phyloP scores from a whole-genome alignment of 2,797 vertebrate genomes.

The Bradypodion ventrale region DNA sequence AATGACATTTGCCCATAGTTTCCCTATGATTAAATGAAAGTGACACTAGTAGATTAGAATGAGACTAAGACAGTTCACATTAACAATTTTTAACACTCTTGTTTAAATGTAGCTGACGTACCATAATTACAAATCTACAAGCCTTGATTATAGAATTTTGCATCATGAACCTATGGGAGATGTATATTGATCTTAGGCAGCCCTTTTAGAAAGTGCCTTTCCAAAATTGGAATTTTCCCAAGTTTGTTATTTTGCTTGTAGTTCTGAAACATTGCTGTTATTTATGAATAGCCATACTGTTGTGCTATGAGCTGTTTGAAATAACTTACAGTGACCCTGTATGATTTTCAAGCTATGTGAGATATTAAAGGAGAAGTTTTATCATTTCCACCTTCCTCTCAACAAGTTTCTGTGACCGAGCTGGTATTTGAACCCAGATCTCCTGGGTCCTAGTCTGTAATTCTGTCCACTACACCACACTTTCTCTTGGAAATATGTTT shows the following conservation, averaged over 20 bases:
- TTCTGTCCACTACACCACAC: too few relatives aligned
- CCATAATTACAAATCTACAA: conserved; percentile 94
- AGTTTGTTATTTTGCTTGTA: conserved; percentile 57
- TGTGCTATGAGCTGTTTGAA: too few relatives aligned
- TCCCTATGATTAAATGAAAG: conserved; percentile 88
- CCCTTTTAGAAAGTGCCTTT: conserved; percentile 61
- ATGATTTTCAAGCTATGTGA: too few relatives aligned
- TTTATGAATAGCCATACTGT: conserved; percentile 2
- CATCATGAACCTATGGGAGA: conserved; percentile 88
- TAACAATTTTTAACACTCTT: conserved; percentile 89
- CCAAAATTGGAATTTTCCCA: conserved; percentile 65
- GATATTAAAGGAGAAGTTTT: too few relatives aligned
- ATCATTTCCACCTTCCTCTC: too few relatives aligned
- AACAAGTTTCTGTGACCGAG: too few relatives aligned
- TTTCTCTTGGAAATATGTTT: too few relatives aligned
- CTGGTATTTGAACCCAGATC: too few relatives aligned
- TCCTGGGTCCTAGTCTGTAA: too few relatives aligned
- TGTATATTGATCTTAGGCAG: conserved; percentile 78
- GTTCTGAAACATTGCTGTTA: conserved; percentile 19
- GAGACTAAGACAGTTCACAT: conserved; percentile 95
- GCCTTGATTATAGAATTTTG: conserved; percentile 90
- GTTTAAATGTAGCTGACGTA: conserved; percentile 91
- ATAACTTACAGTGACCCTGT: too few relatives aligned
- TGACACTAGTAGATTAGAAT: conserved; percentile 95
- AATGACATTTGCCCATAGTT: conserved; percentile 80